Evolutionary conservation across 2,888 invertebrate species (phyloP), one percentile per base, ranked within the genome.

Genomic region (Patella depressa): DNA sequence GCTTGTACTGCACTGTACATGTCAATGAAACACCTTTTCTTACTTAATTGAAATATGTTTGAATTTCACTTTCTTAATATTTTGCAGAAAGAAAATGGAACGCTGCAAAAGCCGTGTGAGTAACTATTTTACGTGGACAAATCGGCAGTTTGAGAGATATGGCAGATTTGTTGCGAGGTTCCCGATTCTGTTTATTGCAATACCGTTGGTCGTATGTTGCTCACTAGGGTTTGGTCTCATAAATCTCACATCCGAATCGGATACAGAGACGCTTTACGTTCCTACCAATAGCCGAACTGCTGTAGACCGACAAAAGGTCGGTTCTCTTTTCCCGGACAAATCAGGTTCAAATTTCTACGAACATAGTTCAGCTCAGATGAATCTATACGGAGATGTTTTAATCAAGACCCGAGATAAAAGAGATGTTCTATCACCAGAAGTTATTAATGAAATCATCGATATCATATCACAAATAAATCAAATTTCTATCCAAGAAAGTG

Each of bases 181-280:
- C 65, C 85, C 86, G 17, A 24, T 80, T 14, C 74, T 78, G 57
- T 85, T 85, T 74, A 78, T 85, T 74, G 65, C 79, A 11, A 65
- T 75, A 1, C 74, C 78, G 1, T 19, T 76, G 9, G n/a, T 82
- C 54, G 24, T 81, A 11, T 85, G 84, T 57, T 74, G 79, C 11
- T 80, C 79, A 0, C 77, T 86, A 34, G 84, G 84, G 14, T 55
- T 75, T 1, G 81, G 81, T 19, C 74, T 81, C 57, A 12, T 79
- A 3, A 70, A 45, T 55, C 74, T 85, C 12, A 45, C 78, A 19
- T 81, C 81, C 19, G 86, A 85, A 74, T 77, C 81, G 4, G 79
- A 82, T 73, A 80, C 84, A 34, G 83, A 82, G 71, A 77, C 74
- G 54, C 76, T 85, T 12, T 85, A 83, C 73, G 80, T 83, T 12